These are phyloP conservation scores for Enteromius argenteus DNA, from an alignment of 2,797 vertebrate genomes.

Conservation along the genomic window DNA sequence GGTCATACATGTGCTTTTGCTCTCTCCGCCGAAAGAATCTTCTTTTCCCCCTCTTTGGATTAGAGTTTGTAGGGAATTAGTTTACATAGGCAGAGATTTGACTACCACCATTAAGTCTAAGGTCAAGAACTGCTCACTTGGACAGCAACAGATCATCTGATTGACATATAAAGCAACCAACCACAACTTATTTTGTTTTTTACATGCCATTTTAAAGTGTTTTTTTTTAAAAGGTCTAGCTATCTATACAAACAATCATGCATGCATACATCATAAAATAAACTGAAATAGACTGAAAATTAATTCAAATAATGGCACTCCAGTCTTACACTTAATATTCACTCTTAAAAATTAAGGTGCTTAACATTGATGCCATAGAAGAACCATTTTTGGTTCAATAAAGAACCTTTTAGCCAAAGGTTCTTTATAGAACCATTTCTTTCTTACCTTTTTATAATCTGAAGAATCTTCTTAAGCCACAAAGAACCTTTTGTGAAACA, in stretches of 20 bases:
- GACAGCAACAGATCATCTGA: not conserved
- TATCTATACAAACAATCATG: too few species aligned
- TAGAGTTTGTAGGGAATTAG: not conserved
- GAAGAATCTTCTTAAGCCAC: too few species aligned
- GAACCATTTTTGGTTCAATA: too few species aligned
- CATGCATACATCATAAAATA: not conserved
- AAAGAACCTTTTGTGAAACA: too few species aligned
- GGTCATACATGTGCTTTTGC: constrained; percentile 10
- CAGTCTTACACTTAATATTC: too few species aligned
- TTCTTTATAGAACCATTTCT: too few species aligned
- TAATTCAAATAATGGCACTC: not conserved
- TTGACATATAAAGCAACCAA: not conserved
- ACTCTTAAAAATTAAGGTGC: too few species aligned
- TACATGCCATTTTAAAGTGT: not conserved
- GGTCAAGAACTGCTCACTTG: not conserved
- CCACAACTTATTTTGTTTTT: not conserved
- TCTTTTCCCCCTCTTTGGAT: not conserved
- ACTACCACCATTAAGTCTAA: not conserved
- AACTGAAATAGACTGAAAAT: not conserved
- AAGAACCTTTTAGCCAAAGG: too few species aligned
- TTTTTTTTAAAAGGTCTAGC: not conserved
- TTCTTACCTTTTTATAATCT: too few species aligned
- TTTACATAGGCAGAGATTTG: not conserved
- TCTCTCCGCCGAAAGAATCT: constrained; percentile 10
- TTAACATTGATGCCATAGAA: too few species aligned